A percentile compares a stretch with the other conserved stretches of the same genome.
These are phyloP conservation scores for Armadillidium nasatum DNA, from an alignment of 1,140 invertebrate species.

Conservation along the genomic window DNA sequence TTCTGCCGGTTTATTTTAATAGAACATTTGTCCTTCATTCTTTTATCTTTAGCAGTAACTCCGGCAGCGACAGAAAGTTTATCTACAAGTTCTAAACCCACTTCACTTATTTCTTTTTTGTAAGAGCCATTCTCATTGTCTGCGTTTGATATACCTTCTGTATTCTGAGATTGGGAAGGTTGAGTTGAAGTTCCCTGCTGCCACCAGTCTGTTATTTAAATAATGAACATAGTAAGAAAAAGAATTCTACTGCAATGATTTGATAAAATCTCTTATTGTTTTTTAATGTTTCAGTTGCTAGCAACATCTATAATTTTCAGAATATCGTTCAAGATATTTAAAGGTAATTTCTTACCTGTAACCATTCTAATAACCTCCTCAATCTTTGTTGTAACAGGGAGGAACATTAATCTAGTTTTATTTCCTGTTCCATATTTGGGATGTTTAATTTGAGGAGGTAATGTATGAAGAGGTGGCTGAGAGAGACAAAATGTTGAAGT, in stretches of 20 bases:
- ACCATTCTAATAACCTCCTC: slow-evolving; percentile 57
- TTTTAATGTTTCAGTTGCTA: too few species aligned
- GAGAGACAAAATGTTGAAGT: slow-evolving; percentile 22
- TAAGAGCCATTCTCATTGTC: slow-evolving; percentile 6
- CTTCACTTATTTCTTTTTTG: slow-evolving; percentile 52
- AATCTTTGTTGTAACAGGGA: slow-evolving; percentile 68
- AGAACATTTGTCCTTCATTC: slow-evolving; percentile 36
- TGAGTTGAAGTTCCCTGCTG: neutral
- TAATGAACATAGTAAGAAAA: too few species aligned
- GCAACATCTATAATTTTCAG: too few species aligned
- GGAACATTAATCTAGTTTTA: slow-evolving; percentile 57
- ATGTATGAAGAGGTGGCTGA: slow-evolving; percentile 28
- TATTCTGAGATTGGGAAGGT: neutral
- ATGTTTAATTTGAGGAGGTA: slow-evolving; percentile 36
- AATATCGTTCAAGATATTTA: too few species aligned
- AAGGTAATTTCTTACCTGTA: slow-evolving; percentile 51
- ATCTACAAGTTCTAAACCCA: slow-evolving; percentile 56
- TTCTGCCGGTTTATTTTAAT: neutral
- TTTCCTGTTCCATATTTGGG: slow-evolving; percentile 38
- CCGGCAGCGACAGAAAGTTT: slow-evolving; percentile 70
- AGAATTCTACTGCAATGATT: too few species aligned
- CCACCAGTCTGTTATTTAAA: neutral
- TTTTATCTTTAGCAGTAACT: slow-evolving; percentile 61
- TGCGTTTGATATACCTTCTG: neutral
- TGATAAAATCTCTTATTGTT: too few species aligned